Conservation (phyloP, 2,888 invertebrate genomes). For the Oscheius sp. region DNA sequence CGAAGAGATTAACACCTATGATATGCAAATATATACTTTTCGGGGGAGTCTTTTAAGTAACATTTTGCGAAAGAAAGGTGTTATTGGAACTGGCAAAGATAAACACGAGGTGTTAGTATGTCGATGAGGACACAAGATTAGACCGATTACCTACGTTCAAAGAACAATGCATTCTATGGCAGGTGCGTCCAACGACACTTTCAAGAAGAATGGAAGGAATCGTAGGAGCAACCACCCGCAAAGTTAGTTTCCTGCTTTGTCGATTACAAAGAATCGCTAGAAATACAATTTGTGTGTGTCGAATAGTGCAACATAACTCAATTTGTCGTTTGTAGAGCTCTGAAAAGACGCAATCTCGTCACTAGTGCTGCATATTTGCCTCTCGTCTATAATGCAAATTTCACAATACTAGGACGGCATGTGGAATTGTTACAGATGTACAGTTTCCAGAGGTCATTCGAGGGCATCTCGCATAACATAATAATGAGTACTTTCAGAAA, state of each 20-base stretch:
- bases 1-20: slow-evolving; percentile 22
- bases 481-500: slow-evolving; percentile 29
- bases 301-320: slow-evolving; percentile 29
- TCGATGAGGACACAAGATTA: background rate
- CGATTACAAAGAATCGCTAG: slow-evolving; percentile 26
- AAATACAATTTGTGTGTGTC: slow-evolving; percentile 23
- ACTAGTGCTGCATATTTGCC: slow-evolving; percentile 6
- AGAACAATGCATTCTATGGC: no score
- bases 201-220: background rate
- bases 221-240: background rate
- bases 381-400: slow-evolving; percentile 15
- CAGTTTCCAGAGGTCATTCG: slow-evolving; percentile 19
- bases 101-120: background rate
- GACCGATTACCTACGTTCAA: no score
- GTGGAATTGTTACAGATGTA: slow-evolving; percentile 3
- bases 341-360: slow-evolving; percentile 27
- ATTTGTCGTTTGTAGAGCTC: slow-evolving; percentile 27
- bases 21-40: slow-evolving; percentile 20
- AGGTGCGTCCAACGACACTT: background rate
- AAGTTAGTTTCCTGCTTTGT: background rate
- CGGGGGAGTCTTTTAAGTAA: background rate
- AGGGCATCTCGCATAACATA: slow-evolving; percentile 27
- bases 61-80: background rate
- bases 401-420: background rate
- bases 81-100: background rate